Evolutionary conservation across 2,113 vertebrate species (phyloP), one percentile per base, ranked within the genome.

Genomic region (Anser cygnoides): DNA sequence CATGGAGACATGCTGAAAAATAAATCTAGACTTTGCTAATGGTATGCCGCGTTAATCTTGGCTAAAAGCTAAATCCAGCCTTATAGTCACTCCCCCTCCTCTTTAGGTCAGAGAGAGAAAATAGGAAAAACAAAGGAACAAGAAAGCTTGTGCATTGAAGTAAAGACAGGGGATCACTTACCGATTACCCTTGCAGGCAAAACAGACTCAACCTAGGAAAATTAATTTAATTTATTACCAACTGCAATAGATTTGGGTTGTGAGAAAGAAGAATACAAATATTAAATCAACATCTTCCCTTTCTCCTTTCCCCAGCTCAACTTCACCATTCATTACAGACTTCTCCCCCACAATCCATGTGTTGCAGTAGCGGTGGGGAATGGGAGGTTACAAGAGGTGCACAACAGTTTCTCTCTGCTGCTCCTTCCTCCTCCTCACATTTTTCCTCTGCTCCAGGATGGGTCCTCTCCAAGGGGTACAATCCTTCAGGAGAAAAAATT

Each of bases 321-420:
- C 50, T 61, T 84, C 28, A 37, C 1, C 13, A 5, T 80, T 84
- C n/a, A 61, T 41, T 91, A 37, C 25, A 0, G 3, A 17, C 37
- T 84, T 25, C 14, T 92, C 9, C 16, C 15, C 54, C 25, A 29
- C 29, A 55, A 55, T 15, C 28, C 28, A 29, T 29, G 54, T 55
- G 54, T 55, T 55, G 19, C 0, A 0, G 26, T 17, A 41, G 74
- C 39, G 35, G n/a, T 74, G 20, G 10, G 22, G 55, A 93, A 20
- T 39, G 41, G 1, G 1, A 2, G 5, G 17, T 77, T 54, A 28
- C 1, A 3, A 17, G 43, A 29, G 78, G 55, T 35, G 57, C 2
- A 3, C 14, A 37, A 7, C 11, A 46, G 13, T 31, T 73, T 77
- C 19, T 84, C 41, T 66, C 52, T 54, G 43, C 37, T 83, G 9